Base-by-base conservation (phyloP, 2,888 invertebrate species). In the Ischnus inquisitorius region DNA sequence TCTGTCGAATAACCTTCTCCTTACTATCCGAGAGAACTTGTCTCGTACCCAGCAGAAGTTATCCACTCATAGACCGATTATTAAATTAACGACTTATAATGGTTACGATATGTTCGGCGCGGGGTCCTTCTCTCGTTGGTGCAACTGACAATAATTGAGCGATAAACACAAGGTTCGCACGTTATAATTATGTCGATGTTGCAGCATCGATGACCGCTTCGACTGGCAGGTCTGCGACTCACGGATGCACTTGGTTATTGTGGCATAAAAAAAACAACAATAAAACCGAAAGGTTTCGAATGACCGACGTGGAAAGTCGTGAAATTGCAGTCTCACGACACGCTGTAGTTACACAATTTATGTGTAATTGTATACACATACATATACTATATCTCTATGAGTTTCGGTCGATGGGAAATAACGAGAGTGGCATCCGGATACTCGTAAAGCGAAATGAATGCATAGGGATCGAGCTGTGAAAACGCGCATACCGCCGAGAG, bases 21-120 rank as follows among this genome's bases (percentile, higher is more conserved):
- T 60, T 16, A 39, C 54, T 54, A 34, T 8, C 19, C 54, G 54
- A 54, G 60, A 14, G 25, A 22, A 12, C 22, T 28, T n/a, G 28
- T 60, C n/a, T 60, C 25, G 60, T 34, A 16, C 8, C 6, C 39
- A 19, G 64, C 12, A 54, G 8, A 39, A 39, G 39, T 6, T 41
- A 39, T 19, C 16, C 41, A 8, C 16, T 64, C 64, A 34, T n/a
- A 16, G 39, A 34, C 64, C 22, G 14, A 75, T 64, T 19, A 75
- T 64, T 64, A 48, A 64, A 75, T 51, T 75, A 62, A 48, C 64
- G 51, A 64, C n/a, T 64, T 3, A 62, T 74, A 34, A 39, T 2
- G 10, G 10, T 14, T 48, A 12, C 48, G 14, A 75, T 41, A 34
- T 34, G 8, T 34, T 6, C 34, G 5, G 8, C 28, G 16, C n/a